Percentiles rank a stretch among this genome's conserved stretches.
These are phyloP conservation scores for Macropus fuliginosus DNA, from an alignment of 2,797 vertebrate species.

Conservation along the genomic window DNA sequence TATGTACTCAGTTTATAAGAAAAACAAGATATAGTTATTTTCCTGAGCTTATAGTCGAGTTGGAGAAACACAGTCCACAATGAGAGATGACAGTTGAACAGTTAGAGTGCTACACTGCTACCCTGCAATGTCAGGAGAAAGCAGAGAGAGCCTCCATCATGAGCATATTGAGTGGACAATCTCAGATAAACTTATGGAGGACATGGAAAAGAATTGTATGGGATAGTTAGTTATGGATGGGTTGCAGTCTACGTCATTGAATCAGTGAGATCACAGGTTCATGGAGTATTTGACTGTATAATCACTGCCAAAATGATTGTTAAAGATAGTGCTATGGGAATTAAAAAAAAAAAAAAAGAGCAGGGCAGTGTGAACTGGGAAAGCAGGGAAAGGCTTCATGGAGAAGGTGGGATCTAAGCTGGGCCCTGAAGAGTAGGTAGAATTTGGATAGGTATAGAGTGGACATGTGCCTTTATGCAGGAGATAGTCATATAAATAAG, in stretches of 20 bases:
- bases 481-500: background rate
- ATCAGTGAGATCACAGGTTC: background rate
- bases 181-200: too few species aligned
- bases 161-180: too few species aligned
- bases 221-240: too few species aligned
- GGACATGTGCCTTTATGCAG: constrained; percentile 3
- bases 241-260: background rate
- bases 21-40: background rate
- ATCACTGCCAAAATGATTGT: constrained; percentile 4
- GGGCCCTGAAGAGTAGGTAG: background rate
- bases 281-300: background rate
- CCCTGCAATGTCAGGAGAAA: too few species aligned
- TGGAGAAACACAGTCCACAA: background rate
- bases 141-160: too few species aligned
- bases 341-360: background rate
- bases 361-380: background rate
- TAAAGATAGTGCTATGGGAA: background rate
- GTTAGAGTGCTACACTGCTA: background rate
- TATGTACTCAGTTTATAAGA: background rate
- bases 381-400: background rate
- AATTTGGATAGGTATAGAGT: background rate
- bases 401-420: background rate
- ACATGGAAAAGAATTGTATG: too few species aligned
- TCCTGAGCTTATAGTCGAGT: background rate
- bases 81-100: background rate